phyloP scores from a whole-genome alignment of 1,140 invertebrate genomes.

The Drosophila tsacasi region DNA sequence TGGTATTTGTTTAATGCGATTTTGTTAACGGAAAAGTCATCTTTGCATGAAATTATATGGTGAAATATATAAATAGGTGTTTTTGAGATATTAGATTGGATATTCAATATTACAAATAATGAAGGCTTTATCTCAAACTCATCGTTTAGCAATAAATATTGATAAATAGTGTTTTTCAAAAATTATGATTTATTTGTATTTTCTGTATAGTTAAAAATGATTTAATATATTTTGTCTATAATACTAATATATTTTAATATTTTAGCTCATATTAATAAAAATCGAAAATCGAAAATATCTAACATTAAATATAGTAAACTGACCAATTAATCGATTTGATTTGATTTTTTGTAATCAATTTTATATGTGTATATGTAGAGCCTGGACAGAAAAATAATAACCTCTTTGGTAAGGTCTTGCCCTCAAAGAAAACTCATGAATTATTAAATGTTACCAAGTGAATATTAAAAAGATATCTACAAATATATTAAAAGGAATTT shows the following conservation, averaged over 20 bases:
- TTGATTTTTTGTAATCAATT: no score
- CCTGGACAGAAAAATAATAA: no score
- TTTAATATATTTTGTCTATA: no score
- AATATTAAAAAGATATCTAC: background rate
- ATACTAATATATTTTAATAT: no score
- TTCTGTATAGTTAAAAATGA: background rate
- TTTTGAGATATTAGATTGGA: background rate
- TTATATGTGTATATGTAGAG: no score
- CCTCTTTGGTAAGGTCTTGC: no score
- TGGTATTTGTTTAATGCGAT: background rate
- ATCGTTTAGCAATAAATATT: background rate
- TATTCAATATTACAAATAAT: background rate
- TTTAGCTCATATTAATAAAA: no score
- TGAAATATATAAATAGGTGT: background rate
- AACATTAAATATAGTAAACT: no score
- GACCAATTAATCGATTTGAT: background rate
- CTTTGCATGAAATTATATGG: background rate
- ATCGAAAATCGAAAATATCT: no score
- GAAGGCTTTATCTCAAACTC: background rate
- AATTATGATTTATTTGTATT: background rate
- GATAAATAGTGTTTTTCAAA: background rate
- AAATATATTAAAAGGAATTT: background rate
- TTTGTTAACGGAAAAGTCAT: background rate
- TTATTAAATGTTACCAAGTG: background rate
- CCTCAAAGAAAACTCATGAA: background rate